Evolutionary conservation across 2,888 invertebrate genomes (phyloP), one percentile per base, ranked within the genome.

Genomic region (Alitta virens): DNA sequence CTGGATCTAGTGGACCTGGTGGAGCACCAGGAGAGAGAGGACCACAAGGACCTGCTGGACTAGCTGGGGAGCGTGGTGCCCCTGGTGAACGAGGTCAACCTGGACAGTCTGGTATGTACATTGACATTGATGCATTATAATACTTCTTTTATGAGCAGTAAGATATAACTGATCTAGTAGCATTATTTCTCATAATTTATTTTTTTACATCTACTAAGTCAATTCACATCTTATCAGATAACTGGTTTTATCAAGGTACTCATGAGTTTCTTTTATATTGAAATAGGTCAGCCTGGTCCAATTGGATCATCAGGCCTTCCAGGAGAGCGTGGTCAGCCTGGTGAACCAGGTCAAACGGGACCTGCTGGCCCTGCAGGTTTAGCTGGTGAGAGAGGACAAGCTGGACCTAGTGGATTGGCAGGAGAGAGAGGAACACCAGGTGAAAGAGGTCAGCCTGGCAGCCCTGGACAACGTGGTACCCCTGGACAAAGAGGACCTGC

Each of bases 1-100:
- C 56, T 2, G 64, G 64, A 53, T 5, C 53, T 46, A 53, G 59
- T 27, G 71, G 71, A 18, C 57, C 63, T 12, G 27, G 69, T n/a
- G 61, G 61, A 26, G 1, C 27, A 38, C 14, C 49, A 49, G 61
- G 61, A 53, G 14, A 24, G 1, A 43, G 46, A 46, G 65, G 63
- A 24, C 26, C 62, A 2, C 9, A 42, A 24, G 68, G 68, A 7
- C 54, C 33, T 9, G 24, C 16, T 7, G 54, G 59, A 51, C 5
- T 18, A 51, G 38, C 51, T 38, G 65, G 67, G 1, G 26, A 53
- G 46, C 43, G 14, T 18, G 60, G 60, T 49, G 7, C 25, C 26
- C 14, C 40, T 53, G 60, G 60, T 42, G 54, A 53, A n/a, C 51
- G 51, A 38, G 60, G 60, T 18, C 42, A 54, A 54, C 60, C 60